Evolutionary conservation across 2,113 vertebrate genomes (phyloP).

Genomic region (Herpailurus yagouaroundi): DNA sequence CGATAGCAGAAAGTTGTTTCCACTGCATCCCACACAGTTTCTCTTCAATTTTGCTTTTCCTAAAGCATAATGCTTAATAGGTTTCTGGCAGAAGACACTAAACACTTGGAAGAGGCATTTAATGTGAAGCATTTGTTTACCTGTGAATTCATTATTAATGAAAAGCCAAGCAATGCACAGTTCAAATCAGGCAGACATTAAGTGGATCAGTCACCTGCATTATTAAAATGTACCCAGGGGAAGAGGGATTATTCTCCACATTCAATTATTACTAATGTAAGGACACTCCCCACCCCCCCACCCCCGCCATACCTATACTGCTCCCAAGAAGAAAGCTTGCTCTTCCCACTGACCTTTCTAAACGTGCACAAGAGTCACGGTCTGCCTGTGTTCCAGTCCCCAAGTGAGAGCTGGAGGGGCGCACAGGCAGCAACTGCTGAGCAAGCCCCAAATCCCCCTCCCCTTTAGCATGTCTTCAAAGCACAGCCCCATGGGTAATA

Average conservation of each 20-base stretch:
- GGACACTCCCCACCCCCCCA: not conserved
- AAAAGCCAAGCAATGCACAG: constrained; percentile 58
- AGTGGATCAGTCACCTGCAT: constrained; percentile 78
- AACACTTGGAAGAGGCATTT: constrained; percentile 69
- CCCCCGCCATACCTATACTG: not conserved
- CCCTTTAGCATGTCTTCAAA: not conserved
- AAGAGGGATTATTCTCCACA: constrained; percentile 74
- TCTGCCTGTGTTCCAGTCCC: not conserved
- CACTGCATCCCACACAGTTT: not conserved
- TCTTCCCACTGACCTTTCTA: constrained; percentile 75
- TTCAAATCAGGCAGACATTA: constrained; percentile 71
- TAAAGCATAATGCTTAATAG: constrained; percentile 18
- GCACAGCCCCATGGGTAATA: not conserved
- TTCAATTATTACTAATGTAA: constrained; percentile 66
- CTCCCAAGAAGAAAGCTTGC: constrained; percentile 55
- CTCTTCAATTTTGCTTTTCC: not conserved
- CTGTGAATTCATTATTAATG: constrained; percentile 73
- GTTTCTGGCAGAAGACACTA: constrained; percentile 52
- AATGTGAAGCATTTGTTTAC: constrained; percentile 76
- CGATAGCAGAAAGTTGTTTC: not conserved
- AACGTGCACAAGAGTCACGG: constrained; percentile 1
- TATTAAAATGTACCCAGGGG: constrained; percentile 78
- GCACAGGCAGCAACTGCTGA: not conserved
- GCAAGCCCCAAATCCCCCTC: not conserved
- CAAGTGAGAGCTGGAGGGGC: not conserved